These are phyloP conservation scores for Gracilinanus agilis DNA, from an alignment of 2,113 vertebrate species.

Conservation along the genomic window DNA sequence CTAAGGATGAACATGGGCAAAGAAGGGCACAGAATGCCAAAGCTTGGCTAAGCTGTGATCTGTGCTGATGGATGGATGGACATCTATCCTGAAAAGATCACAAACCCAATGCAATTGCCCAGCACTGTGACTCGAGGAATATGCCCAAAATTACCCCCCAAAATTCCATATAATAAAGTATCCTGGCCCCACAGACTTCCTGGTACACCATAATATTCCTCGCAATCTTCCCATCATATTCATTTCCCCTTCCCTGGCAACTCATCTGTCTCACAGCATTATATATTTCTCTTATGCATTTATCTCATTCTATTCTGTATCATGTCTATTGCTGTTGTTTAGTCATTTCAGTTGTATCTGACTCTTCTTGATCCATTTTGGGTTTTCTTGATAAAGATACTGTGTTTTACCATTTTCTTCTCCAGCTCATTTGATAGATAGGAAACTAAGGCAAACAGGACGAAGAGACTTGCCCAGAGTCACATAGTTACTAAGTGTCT, in stretches of 20 bases:
- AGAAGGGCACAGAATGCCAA: background rate
- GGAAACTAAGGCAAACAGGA: no score
- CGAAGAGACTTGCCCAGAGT: no score
- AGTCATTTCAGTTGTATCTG: no score
- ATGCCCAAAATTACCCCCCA: background rate
- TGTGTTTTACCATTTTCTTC: no score
- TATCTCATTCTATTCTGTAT: background rate
- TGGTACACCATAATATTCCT: background rate
- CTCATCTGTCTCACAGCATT: background rate
- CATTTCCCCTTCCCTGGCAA: background rate
- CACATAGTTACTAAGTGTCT: no score
- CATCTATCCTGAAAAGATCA: background rate
- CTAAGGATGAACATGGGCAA: background rate
- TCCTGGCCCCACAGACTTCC: background rate
- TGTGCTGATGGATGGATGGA: background rate
- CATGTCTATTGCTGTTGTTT: background rate
- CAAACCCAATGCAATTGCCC: background rate
- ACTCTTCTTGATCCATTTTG: no score
- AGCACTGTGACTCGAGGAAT: background rate
- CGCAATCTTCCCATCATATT: background rate
- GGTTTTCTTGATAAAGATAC: no score
- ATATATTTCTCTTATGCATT: background rate
- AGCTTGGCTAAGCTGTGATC: background rate
- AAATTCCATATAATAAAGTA: background rate
- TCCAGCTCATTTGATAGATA: no score